Base-by-base conservation (phyloP, 2,113 vertebrate genomes). In the Pterophyllum scalare region DNA sequence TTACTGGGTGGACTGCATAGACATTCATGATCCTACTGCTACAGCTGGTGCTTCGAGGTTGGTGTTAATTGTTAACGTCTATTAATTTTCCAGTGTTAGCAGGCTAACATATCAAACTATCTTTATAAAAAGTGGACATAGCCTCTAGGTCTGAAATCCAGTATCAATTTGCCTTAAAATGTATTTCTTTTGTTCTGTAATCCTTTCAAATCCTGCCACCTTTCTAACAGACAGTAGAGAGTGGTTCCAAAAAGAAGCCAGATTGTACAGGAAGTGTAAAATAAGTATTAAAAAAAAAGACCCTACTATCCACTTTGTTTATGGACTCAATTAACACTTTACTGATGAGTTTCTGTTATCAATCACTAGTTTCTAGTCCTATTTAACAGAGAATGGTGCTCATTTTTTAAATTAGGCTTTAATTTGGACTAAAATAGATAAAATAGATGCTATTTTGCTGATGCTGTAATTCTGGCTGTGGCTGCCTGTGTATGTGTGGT, bases 1-100 rank as follows among this genome's bases (percentile, higher is more conserved):
- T 10, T 20, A 52, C 3, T 7, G 7, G 24, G 14, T 46, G 24
- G 10, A 31, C 24, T 52, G 24, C 46, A 31, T 46, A 31, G 46
- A 60, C 56, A 35, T 70, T 28, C 33, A 52, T 9, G 64, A 9
- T 57, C 2, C 46, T 28, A 56, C 54, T 59, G 46, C 2, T 5
- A 70, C 43, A 54, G 59, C 62, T 54, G 38, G 15, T 38, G 62
- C 31, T 38, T 15, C 19, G 19, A 56, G 17, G 43, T 17, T 72
- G 12, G 77, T 58, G 70, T 49, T 26, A 67, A 59, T n/a, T 62
- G 20, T 19, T 35, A 80, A 54, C 58, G 46, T 52, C 35, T 77
- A 62, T 20, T 83, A 67, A 64, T 59, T 59, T 59, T 40, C n/a
- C 58, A 52, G 77, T 49, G 52, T 58, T 67, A 67, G 33, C 75